Evolutionary conservation across 2,888 invertebrate genomes (phyloP), one percentile per base, ranked within the genome.

Genomic region (Acleris cristana): DNA sequence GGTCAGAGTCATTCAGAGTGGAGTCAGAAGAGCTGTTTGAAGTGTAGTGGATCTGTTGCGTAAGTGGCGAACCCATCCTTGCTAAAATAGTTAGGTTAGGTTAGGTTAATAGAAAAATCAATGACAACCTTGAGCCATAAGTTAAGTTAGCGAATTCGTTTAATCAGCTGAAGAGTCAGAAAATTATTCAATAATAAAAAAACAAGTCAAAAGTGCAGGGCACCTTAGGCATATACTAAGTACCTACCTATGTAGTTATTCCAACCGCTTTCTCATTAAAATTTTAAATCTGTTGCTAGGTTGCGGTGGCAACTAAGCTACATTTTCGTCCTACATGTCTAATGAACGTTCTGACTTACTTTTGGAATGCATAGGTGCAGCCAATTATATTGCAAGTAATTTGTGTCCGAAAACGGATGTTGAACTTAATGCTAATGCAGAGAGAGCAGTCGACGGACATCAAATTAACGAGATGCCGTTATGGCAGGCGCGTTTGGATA

Each of bases 381-480:
- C 48, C 69, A 65, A 65, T 70, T 61, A 69, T 64, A 26, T 69
- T 74, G 69, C 72, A 76, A 71, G 66, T 71, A 30, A 71, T 48
- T 48, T 70, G 49, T 34, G 58, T 59, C 64, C 53, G 48, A 65
- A 70, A 56, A 60, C 70, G 69, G 69, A 62, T 69, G 58, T 64
- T 69, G 58, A 71, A 69, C 63, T 66, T 48, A 30, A 66, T 65
- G 51, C 52, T 66, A 69, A 71, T 72, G 54, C 56, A 59, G 60
- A 71, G 69, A 71, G 69, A 67, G 65, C 67, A 73, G 60, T 56
- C 52, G 73, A 80, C 79, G 82, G 81, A 81, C 81, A 81, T 79
- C 76, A 81, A 83, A 82, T 82, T 83, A 82, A 77, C 74, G 74
- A 70, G 73, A 70, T 74, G 76, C 76, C 80, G 79, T 80, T 82